phyloP scores from a whole-genome alignment of 2,113 vertebrate genomes.

The Oriolus oriolus region DNA sequence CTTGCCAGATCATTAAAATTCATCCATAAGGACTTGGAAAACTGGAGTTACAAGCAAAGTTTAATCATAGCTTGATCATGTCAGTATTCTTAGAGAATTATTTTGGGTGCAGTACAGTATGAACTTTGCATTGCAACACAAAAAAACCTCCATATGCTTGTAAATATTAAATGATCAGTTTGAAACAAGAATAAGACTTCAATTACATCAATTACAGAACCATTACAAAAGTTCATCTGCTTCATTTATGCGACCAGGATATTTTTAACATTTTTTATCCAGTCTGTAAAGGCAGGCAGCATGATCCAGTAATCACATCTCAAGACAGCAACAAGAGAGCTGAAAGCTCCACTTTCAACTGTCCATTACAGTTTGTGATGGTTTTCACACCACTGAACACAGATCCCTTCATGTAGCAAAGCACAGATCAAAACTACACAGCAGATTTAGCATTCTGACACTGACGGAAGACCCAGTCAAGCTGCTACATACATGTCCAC shows the following conservation, averaged over 20 bases:
- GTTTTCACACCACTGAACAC: background rate
- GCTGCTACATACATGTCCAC: background rate
- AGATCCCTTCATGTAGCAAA: background rate
- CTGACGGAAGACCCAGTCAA: background rate
- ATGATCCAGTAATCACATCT: background rate
- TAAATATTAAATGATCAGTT: background rate
- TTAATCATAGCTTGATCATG: slow-evolving; percentile 26
- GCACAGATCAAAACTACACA: background rate
- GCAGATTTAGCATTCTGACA: background rate
- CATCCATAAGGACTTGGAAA: background rate
- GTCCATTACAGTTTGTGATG: background rate
- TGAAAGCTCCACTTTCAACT: background rate
- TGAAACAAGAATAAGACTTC: slow-evolving; percentile 18
- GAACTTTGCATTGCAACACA: background rate
- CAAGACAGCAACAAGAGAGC: background rate
- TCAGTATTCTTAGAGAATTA: slow-evolving; percentile 24
- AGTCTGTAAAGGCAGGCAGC: background rate
- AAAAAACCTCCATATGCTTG: background rate
- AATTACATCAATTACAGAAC: background rate
- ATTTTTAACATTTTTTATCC: slow-evolving; percentile 39
- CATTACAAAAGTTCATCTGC: background rate
- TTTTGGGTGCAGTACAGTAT: slow-evolving; percentile 16
- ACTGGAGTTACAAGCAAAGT: background rate
- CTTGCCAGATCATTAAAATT: slow-evolving; percentile 25
- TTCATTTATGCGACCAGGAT: background rate